Percentiles rank a stretch among this genome's conserved stretches.
These are phyloP conservation scores for Manduca sexta DNA, from an alignment of 1,140 invertebrate genomes.

Conservation along the genomic window DNA sequence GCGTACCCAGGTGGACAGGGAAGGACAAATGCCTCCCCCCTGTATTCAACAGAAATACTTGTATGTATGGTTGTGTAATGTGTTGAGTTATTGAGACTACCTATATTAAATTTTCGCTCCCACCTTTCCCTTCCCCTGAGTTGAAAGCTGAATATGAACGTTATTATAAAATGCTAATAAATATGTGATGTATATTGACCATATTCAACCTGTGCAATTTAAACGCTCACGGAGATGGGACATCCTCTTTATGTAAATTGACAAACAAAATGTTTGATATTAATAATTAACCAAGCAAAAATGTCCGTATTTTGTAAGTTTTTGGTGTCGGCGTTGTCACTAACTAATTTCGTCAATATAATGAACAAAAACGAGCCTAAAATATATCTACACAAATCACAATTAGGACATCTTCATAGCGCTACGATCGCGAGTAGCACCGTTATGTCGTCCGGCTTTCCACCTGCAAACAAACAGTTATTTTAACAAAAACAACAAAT, in stretches of 20 bases:
- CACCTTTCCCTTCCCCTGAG: too few species aligned
- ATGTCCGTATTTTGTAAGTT: slow-evolving; percentile 29
- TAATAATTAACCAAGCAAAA: slow-evolving; percentile 11
- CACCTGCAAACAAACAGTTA: slow-evolving; percentile 80
- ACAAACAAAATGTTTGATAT: background rate
- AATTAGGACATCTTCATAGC: slow-evolving; percentile 74
- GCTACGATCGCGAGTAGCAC: slow-evolving; percentile 93
- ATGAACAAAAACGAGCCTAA: slow-evolving; percentile 33
- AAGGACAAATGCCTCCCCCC: too few species aligned
- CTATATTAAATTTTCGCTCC: too few species aligned
- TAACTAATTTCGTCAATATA: slow-evolving; percentile 40
- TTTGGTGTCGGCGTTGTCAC: slow-evolving; percentile 57
- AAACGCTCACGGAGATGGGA: background rate
- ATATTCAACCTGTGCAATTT: background rate
- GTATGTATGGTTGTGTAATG: too few species aligned
- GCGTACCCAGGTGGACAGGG: too few species aligned
- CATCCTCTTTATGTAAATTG: background rate
- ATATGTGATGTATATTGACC: too few species aligned
- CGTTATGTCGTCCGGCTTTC: slow-evolving; percentile 98
- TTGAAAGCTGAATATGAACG: too few species aligned
- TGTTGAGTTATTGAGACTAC: too few species aligned
- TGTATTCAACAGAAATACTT: too few species aligned
- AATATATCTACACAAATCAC: slow-evolving; percentile 47
- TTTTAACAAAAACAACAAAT: background rate
- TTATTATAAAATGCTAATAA: too few species aligned